Base-by-base conservation (phyloP, 2,113 vertebrate species). In the Anolis sagrei region DNA sequence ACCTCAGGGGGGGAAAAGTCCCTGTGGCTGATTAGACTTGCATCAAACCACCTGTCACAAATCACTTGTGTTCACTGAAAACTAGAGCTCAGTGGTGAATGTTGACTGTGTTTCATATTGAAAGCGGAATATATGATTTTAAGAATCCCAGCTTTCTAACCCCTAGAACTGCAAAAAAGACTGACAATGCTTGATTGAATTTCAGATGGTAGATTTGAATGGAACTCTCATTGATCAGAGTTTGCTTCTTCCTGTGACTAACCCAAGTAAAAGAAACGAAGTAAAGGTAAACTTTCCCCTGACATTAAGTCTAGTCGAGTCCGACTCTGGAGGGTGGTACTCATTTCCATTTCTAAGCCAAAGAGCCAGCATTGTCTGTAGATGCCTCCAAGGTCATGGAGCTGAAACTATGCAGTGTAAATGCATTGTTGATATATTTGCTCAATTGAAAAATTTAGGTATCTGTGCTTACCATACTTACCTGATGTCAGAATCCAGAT, bases 1-100 rank as follows among this genome's bases (percentile, higher is more conserved):
- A 83, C 80, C 86, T 29, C 86, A 70, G 92, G 85, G 73, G 85
- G 73, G 77, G 83, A 87, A 54, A 76, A 32, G 9, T 39, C 48
- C 81, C 49, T 75, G 69, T 27, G 62, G 13, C 49, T 32, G 76
- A 9, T 7, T 19, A 4, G 54, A 16, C 48, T 86, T 80, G 14
- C 14, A 69, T 86, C 54, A 79, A 61, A 72, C 36, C 58, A 80
- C 39, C 69, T 80, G 77, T 75, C 77, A 86, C 21, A 49, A 64
- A 49, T 34, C 54, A 64, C 27, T 79, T 79, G 9, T 62, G 29
- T 73, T 79, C 49, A 11, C 78, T 54, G 32, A 77, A 77, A 84
- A 81, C 34, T 27, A 29, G 19, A 74, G n/a, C 7, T 72, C 64
- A 21, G 14, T 39, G 32, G 3, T 3, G 8, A 7, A 51, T 27